Percentiles rank a stretch among this genome's conserved stretches.
Evolutionary conservation across 1,140 invertebrate species (phyloP).

Genomic region (Xylocopa sonorina): DNA sequence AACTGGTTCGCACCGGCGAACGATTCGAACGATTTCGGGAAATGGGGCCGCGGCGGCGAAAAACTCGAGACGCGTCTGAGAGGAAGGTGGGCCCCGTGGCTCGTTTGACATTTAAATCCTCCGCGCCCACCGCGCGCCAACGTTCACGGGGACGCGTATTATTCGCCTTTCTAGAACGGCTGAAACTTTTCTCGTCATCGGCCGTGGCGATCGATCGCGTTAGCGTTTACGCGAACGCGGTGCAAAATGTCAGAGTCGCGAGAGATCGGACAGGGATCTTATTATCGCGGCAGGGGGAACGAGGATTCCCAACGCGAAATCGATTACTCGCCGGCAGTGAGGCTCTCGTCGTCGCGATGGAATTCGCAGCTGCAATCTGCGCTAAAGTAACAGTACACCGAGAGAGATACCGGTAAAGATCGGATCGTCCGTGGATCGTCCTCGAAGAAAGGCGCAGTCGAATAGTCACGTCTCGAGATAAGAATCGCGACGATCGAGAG

Average conservation of each 20-base stretch:
- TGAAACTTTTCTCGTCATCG: slow-evolving; percentile 29
- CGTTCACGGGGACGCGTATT: slow-evolving; percentile 15
- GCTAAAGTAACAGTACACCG: neutral
- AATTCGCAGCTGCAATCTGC: neutral
- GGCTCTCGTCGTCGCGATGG: neutral
- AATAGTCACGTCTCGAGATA: rapidly evolving
- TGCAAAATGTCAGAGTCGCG: slow-evolving; percentile 54
- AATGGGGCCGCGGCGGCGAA: too few species aligned
- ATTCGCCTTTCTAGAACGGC: slow-evolving; percentile 49
- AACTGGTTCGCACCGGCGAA: too few species aligned
- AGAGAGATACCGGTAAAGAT: too few species aligned
- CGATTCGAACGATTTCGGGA: too few species aligned
- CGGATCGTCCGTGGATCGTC: too few species aligned
- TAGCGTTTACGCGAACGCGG: slow-evolving; percentile 27
- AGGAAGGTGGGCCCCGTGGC: slow-evolving; percentile 11
- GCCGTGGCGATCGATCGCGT: slow-evolving; percentile 33
- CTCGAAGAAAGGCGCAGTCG: neutral
- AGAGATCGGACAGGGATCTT: slow-evolving; percentile 10
- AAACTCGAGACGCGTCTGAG: slow-evolving; percentile 5
- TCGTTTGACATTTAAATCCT: slow-evolving; percentile 58
- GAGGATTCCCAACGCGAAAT: slow-evolving; percentile 17
- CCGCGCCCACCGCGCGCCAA: neutral
- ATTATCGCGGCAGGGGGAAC: slow-evolving; percentile 3
- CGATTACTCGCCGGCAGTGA: neutral
- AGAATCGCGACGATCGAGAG: neutral